Percentiles rank a stretch among this genome's conserved stretches.
Evolutionary conservation across 1,140 invertebrate species (phyloP).

Genomic region (Cryptotermes secundus): DNA sequence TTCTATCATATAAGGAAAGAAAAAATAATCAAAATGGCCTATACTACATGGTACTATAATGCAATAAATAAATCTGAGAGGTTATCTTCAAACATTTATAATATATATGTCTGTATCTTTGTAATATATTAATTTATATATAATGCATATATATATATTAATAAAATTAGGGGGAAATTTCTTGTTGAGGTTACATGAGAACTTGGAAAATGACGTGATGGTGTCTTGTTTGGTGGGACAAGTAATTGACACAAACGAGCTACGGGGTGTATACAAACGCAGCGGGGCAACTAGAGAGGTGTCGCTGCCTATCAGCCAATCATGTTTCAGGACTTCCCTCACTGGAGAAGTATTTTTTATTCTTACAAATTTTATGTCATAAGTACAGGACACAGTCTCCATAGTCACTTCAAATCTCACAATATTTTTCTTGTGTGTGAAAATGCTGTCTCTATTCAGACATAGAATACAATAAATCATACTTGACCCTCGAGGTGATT

Average conservation of each 20-base stretch:
- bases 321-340: too few species aligned
- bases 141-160: slow-evolving; percentile 21
- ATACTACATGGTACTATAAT: neutral
- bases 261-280: neutral
- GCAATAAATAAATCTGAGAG: slow-evolving; percentile 19
- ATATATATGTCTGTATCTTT: neutral
- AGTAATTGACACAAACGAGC: slow-evolving; percentile 19
- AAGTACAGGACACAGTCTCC: too few species aligned
- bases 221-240: slow-evolving; percentile 5
- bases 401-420: too few species aligned
- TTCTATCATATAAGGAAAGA: neutral
- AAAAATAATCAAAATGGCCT: slow-evolving; percentile 4
- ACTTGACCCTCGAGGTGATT: too few species aligned
- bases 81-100: slow-evolving; percentile 19
- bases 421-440: too few species aligned
- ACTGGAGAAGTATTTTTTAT: too few species aligned
- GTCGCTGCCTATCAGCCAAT: neutral
- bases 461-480: too few species aligned
- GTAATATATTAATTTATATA: slow-evolving; percentile 12
- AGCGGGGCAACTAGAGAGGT: neutral
- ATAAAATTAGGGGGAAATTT: neutral
- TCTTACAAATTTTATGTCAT: too few species aligned
- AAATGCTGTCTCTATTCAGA: too few species aligned
- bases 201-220: slow-evolving; percentile 12
- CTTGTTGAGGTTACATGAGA: neutral